Evolutionary conservation across 2,888 invertebrate genomes (phyloP), one percentile per base, ranked within the genome.

Genomic region (Axea sp.): DNA sequence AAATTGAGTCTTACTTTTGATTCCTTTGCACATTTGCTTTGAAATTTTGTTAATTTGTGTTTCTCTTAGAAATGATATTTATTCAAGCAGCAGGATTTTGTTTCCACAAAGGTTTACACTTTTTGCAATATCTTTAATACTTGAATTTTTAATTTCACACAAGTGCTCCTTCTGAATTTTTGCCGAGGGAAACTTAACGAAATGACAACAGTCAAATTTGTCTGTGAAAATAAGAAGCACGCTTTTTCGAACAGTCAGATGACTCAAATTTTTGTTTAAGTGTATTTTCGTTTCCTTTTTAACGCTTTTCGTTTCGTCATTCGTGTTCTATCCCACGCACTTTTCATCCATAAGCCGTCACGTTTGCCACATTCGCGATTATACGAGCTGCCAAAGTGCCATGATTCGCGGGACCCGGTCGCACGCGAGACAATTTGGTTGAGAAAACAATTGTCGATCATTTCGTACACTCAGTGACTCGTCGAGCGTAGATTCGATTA

Each of bases 401-500:
- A 51, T 15, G 2, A 37, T 9, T 15, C 15, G 43, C n/a, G 30
- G 4, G 17, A 33, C 19, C 8, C 26, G 41, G 12, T 24, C 6
- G 4, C 4, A 37, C 37, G 19, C 17, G 28, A 35, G 43, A 43
- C 14, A 28, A 26, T 35, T 37, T 49, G 1, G 8, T 19, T 12
- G 1, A 24, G 15, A 28, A 19, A 31, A 45, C 6, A 15, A 9
- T 19, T 28, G 15, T 17, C 9, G 8, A 43, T 26, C 22, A 22
- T 31, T 26, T 55, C 19, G 19, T 41, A 59, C 67, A 53, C 43
- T 33, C 14, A 65, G 64, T 53, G 62, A 64, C 17, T 51, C 41
- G 1, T 12, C 24, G 43, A 62, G 68, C 53, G 73, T 55, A 71
- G 55, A 76, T 71, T 73, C 59, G 67, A 60, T 62, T 68, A 75